phyloP scores from a whole-genome alignment of 2,797 vertebrate species.

The Morelia viridis region DNA sequence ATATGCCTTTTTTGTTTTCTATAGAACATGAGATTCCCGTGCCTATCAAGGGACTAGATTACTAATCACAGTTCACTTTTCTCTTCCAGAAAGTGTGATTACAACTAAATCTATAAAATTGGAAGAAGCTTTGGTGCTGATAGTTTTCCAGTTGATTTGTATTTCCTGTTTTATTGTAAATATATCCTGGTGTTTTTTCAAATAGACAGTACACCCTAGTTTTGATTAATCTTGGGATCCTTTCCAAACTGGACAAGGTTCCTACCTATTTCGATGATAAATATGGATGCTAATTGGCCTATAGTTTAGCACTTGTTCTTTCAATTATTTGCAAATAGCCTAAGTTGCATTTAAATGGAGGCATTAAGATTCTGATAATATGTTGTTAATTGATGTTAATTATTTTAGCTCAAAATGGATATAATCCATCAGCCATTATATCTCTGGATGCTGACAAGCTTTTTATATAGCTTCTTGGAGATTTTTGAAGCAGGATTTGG shows the following conservation, averaged over 20 bases:
- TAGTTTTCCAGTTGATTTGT: not conserved
- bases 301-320: not conserved
- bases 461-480: not conserved
- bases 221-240: not conserved
- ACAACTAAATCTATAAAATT: not conserved
- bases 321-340: slow-evolving; percentile 2
- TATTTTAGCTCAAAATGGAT: not conserved
- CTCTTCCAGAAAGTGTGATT: not conserved
- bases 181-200: not conserved
- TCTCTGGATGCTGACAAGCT: not conserved
- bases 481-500: not conserved
- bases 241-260: not conserved
- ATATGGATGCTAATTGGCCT: not conserved
- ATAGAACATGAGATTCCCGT: not conserved
- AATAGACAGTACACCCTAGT: not conserved
- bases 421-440: not conserved
- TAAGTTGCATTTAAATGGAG: not conserved
- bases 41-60: not conserved
- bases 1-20: not conserved
- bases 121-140: not conserved
- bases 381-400: not conserved
- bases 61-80: not conserved
- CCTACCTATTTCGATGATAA: not conserved
- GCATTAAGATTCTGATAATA: not conserved
- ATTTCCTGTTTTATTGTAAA: not conserved